A percentile compares a stretch with the other conserved stretches of the same genome.
phyloP scores from a whole-genome alignment of 2,888 invertebrate species.

The Aradus depressus region DNA sequence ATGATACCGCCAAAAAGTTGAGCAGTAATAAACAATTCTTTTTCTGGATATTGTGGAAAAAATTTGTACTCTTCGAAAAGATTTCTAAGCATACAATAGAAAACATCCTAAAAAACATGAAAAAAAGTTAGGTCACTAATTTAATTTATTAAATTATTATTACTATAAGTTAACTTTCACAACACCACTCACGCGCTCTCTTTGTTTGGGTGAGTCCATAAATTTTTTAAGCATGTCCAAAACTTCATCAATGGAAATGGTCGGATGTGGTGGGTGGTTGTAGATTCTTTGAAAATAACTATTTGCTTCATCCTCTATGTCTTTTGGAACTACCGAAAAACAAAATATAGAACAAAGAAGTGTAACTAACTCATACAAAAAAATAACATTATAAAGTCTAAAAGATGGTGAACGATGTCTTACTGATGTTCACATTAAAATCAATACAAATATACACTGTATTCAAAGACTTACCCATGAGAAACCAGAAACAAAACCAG shows the following conservation, averaged over 20 bases:
- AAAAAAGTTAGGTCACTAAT: constrained; percentile 15
- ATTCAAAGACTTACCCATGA: background rate
- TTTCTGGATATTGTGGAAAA: constrained; percentile 97
- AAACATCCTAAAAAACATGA: constrained; percentile 51
- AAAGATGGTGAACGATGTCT: too few species aligned
- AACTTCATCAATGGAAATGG: constrained; percentile 89
- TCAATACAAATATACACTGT: background rate
- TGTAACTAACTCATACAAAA: too few species aligned
- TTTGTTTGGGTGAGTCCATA: constrained; percentile 76
- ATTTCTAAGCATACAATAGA: constrained; percentile 95
- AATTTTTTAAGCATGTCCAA: constrained; percentile 91
- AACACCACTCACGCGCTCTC: constrained; percentile 51
- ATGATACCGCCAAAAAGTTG: constrained; percentile 97
- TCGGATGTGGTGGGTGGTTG: constrained; percentile 91
- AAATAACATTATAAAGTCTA: too few species aligned
- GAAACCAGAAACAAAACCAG: too few species aligned
- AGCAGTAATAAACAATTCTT: constrained; percentile 93
- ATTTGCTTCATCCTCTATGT: constrained; percentile 98
- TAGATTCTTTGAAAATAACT: constrained; percentile 97
- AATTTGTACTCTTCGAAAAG: constrained; percentile 97
- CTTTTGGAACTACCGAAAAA: constrained; percentile 65
- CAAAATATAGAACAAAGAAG: constrained; percentile 48
- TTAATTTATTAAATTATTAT: constrained; percentile 12
- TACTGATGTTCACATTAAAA: background rate
- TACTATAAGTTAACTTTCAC: background rate